These are phyloP conservation scores for Trichosurus vulpecula DNA, from an alignment of 2,797 vertebrate species.

Conservation along the genomic window DNA sequence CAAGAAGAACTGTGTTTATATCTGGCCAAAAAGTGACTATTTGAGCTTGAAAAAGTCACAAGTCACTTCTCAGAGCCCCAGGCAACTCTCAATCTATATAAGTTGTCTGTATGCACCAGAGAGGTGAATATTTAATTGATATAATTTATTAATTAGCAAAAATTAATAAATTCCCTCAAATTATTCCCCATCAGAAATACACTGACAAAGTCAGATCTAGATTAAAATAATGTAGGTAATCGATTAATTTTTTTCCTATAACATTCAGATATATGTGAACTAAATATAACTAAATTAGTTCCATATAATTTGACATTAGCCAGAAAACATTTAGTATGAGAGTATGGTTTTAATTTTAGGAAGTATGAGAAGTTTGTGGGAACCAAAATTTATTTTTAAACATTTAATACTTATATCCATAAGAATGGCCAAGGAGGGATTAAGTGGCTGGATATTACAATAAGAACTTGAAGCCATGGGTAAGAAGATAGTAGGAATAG, in stretches of 20 bases:
- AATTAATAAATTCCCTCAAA: background rate
- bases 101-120: background rate
- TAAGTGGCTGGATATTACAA: background rate
- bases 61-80: background rate
- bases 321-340: background rate
- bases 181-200: background rate
- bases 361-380: constrained; percentile 12
- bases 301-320: background rate
- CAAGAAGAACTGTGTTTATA: background rate
- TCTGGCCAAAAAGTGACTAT: background rate
- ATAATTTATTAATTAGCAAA: background rate
- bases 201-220: background rate
- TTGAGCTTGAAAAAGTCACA: background rate
- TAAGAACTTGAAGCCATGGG: background rate
- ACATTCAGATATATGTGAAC: background rate
- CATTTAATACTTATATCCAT: background rate
- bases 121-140: background rate
- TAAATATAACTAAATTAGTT: background rate
- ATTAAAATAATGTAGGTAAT: background rate
- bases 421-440: background rate
- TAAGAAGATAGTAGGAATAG: background rate
- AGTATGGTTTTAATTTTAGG: constrained; percentile 5
- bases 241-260: background rate
- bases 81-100: background rate
- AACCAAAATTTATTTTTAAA: constrained; percentile 17